Evolutionary conservation across 2,888 invertebrate species (phyloP), one percentile per base, ranked within the genome.

Genomic region (Notodonta ziczac): DNA sequence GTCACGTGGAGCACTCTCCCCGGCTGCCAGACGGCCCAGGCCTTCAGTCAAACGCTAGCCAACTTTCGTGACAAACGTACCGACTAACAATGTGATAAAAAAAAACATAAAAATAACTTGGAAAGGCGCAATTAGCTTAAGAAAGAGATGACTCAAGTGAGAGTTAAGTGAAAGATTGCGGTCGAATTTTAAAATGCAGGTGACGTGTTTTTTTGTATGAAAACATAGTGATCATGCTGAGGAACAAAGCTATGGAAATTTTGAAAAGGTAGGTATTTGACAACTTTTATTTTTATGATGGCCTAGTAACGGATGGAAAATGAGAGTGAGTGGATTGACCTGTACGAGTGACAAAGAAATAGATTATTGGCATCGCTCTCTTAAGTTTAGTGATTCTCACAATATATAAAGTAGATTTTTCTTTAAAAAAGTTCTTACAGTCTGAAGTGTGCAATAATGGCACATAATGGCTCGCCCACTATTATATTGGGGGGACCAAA

Each of bases 21-120:
- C 82, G 78, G 69, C 76, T 68, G 75, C 67, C 72, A 65, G 65
- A 57, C 77, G 62, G 70, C 60, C 58, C 78, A 72, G 75, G 68
- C 72, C 82, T 81, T 77, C 81, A 80, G 78, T 78, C 83, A 82
- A 84, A 79, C 78, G 80, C 72, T 70, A 72, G 85, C 81, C 83
- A 83, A 85, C 88, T 87, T 89, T 89, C 85, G 87, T 78, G 72
- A 65, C 56, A 81, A 84, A 77, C 86, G 88, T 77, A 77, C 86
- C 44, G 24, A 56, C 70, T 46, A 61, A 74, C 71, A 63, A 70
- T 74, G 66, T 61, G 67, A 63, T 46, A 69, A 69, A 69, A 67
- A 74, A 24, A 65, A 56, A 63, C 48, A 61, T 24, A 39, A 60
- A 63, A 63, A 64, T 48, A 60, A 62, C 58, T 60, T 66, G 62